Evolutionary conservation across 2,113 vertebrate genomes (phyloP).

Genomic region (Nannospalax galili): DNA sequence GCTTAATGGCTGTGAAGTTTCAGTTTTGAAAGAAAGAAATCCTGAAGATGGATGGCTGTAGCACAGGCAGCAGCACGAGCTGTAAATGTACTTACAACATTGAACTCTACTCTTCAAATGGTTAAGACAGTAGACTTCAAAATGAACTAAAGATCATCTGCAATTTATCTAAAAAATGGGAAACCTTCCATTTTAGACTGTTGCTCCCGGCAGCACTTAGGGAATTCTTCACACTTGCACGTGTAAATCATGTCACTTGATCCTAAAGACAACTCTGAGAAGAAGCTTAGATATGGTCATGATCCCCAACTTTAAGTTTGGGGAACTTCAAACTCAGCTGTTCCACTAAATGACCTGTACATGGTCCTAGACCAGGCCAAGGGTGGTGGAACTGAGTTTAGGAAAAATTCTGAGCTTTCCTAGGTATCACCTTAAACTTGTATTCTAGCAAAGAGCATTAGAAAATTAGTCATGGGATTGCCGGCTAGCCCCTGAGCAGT

Average conservation of each 20-base stretch:
- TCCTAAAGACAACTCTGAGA: background rate
- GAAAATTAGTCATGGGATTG: background rate
- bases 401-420: background rate
- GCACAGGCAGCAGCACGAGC: background rate
- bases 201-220: background rate
- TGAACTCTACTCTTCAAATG: background rate
- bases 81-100: background rate
- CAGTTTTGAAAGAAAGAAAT: background rate
- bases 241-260: background rate
- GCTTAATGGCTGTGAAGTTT: background rate
- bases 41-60: background rate
- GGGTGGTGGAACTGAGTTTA: background rate
- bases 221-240: background rate
- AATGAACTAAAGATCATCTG: background rate
- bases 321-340: background rate
- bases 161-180: background rate
- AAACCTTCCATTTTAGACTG: constrained; percentile 1
- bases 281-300: background rate
- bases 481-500: background rate
- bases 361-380: background rate
- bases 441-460: background rate
- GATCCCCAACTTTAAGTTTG: background rate
- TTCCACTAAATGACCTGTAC: background rate
- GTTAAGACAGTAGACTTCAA: background rate
- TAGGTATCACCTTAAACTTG: background rate